Evolutionary conservation across 2,797 vertebrate genomes (phyloP).

Genomic region (Heliangelus exortis): DNA sequence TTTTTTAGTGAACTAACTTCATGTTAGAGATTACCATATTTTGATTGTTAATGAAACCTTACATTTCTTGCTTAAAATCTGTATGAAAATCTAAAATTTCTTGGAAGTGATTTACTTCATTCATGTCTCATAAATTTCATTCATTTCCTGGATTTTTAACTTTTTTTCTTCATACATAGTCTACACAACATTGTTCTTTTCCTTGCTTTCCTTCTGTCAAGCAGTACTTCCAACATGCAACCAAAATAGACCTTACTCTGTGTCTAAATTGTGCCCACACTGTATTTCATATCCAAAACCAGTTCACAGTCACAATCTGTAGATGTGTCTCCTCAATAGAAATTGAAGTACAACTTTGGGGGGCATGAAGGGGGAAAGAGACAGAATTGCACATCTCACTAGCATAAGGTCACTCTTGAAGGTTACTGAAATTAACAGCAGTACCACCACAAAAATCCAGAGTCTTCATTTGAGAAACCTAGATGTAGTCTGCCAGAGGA

Average conservation of each 20-base stretch:
- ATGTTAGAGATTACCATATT: slow-evolving; percentile 3
- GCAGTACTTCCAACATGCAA: neutral
- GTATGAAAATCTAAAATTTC: neutral
- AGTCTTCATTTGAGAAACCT: neutral
- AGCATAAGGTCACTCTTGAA: neutral
- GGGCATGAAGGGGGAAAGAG: neutral
- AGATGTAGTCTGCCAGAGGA: neutral
- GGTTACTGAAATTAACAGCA: neutral
- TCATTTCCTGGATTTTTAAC: neutral
- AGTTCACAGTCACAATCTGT: neutral
- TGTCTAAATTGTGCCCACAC: neutral
- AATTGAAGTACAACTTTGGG: neutral
- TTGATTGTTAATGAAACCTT: neutral
- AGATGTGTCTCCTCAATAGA: neutral
- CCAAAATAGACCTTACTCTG: neutral
- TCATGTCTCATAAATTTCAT: neutral
- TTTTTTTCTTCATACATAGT: neutral
- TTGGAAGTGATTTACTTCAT: neutral
- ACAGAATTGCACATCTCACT: neutral
- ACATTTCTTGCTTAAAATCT: slow-evolving; percentile 3
- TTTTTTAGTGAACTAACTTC: neutral
- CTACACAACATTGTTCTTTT: neutral
- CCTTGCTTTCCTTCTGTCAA: neutral
- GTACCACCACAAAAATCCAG: neutral
- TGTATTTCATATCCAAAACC: neutral